Base-by-base conservation (phyloP, 2,888 invertebrate species). In the Oscheius onirici region DNA sequence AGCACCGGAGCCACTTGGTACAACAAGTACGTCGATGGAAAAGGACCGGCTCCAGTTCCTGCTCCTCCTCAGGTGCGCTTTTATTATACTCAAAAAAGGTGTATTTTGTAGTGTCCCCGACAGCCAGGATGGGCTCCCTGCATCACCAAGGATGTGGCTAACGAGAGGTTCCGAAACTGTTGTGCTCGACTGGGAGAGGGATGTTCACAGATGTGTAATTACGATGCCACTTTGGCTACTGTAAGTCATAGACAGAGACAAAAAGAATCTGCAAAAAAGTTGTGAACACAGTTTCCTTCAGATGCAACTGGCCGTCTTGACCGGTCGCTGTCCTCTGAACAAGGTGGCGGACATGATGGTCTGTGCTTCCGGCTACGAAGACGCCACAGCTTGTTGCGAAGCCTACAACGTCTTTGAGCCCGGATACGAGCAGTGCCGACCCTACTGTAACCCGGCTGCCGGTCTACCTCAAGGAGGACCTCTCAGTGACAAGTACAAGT, bases 321-420 rank as follows among this genome's bases (percentile, higher is more conserved):
- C 86, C 3, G 86, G 86, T 41, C 80, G 86, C 15, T 86, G 86
- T 69, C 86, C 86, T 6, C 74, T 86, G 41, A 72, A 73, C 66
- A 86, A 86, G 69, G 86, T 86, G 10, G 85, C 80, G 34, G 86
- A 86, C 66, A 84, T 86, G 71, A 86, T 86, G 86, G 75, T 86
- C 58, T 86, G 86, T 63, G 86, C 85, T 34, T 85, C 84, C 11
- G 86, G 86, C n/a, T 84, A 85, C 72, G 78, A 86, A 72, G 86
- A 86, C 52, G 86, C 85, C 24, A 81, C 84, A 0, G 78, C 82
- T 24, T 86, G 86, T 54, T 86, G 86, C 68, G 78, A 82, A 70
- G 86, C 85, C 0, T 84, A 86, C 74, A 79, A 79, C 60, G 86
- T 86, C 13, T 86, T 86, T 72, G 86, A 86, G 61, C 80, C 85